A percentile compares a stretch with the other conserved stretches of the same genome.
Evolutionary conservation across 2,888 invertebrate genomes (phyloP).

Genomic region (Rhamnusium bicolor): DNA sequence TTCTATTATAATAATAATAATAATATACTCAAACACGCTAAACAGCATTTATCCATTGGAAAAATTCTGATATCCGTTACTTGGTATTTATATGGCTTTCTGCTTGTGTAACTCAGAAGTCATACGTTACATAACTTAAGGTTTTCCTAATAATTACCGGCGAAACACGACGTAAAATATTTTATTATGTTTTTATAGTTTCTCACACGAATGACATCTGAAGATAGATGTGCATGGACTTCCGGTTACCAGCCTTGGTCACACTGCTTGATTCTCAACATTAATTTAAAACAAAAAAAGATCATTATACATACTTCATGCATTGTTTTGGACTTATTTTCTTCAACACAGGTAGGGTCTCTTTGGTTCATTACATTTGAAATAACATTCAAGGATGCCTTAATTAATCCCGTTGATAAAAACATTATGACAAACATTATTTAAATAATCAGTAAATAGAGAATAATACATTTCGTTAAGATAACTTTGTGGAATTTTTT

Average conservation of each 20-base stretch:
- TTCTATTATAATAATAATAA: constrained; percentile 19
- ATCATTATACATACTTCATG: constrained; percentile 58
- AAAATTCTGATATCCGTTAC: constrained; percentile 15
- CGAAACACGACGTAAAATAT: constrained; percentile 61
- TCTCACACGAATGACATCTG: constrained; percentile 69
- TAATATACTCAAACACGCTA: constrained; percentile 18
- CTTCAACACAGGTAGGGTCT: constrained; percentile 21
- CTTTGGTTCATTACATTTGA: constrained; percentile 6
- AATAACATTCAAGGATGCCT: constrained; percentile 5
- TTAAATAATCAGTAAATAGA: neutral
- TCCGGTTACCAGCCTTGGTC: constrained; percentile 65
- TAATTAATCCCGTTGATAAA: neutral
- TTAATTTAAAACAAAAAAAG: constrained; percentile 63
- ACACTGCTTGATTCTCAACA: constrained; percentile 65
- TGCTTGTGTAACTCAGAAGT: constrained; percentile 27
- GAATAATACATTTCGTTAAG: neutral
- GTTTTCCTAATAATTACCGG: constrained; percentile 56
- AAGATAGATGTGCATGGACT: constrained; percentile 67
- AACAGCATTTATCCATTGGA: constrained; percentile 17
- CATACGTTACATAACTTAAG: constrained; percentile 42
- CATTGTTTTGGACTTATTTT: constrained; percentile 48
- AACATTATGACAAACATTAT: neutral
- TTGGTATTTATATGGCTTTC: constrained; percentile 32
- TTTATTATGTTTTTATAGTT: constrained; percentile 65
- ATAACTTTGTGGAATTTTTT: too few species aligned